Conservation (phyloP, 2,113 vertebrate species). For the Eidolon helvum region DNA sequence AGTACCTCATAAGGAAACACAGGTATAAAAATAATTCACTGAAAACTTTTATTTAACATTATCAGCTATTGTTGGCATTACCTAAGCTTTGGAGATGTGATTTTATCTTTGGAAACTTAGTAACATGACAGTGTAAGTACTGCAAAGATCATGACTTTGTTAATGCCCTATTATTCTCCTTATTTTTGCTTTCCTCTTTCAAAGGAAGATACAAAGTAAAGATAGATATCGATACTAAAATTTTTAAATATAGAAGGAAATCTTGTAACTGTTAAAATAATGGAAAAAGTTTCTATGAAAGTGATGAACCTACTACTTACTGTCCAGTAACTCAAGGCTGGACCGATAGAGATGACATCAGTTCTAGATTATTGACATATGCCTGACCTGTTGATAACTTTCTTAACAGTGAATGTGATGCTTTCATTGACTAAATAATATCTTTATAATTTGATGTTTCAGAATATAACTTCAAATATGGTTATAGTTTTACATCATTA, state of each 20-base stretch:
- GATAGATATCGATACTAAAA: neutral
- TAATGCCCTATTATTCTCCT: neutral
- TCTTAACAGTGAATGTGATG: neutral
- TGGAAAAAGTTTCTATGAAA: neutral
- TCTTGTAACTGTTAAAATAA: neutral
- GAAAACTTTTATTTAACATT: neutral
- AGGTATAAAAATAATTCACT: slow-evolving; percentile 83
- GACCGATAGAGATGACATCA: neutral
- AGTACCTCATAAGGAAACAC: slow-evolving; percentile 98
- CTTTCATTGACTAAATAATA: neutral
- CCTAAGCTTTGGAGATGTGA: neutral
- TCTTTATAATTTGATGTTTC: slow-evolving; percentile 18
- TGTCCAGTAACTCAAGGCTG: neutral
- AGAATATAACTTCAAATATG: neutral
- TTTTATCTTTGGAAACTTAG: slow-evolving; percentile 18
- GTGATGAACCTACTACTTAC: neutral
- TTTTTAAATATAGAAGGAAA: slow-evolving; percentile 2
- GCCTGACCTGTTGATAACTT: neutral
- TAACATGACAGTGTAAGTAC: neutral
- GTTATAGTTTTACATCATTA: neutral
- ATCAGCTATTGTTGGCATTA: neutral
- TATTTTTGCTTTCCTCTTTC: slow-evolving; percentile 39
- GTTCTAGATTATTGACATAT: neutral
- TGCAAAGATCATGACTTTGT: neutral
- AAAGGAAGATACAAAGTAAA: slow-evolving; percentile 41